Evolutionary conservation across 1,140 invertebrate genomes (phyloP).

Genomic region (Homarus americanus): DNA sequence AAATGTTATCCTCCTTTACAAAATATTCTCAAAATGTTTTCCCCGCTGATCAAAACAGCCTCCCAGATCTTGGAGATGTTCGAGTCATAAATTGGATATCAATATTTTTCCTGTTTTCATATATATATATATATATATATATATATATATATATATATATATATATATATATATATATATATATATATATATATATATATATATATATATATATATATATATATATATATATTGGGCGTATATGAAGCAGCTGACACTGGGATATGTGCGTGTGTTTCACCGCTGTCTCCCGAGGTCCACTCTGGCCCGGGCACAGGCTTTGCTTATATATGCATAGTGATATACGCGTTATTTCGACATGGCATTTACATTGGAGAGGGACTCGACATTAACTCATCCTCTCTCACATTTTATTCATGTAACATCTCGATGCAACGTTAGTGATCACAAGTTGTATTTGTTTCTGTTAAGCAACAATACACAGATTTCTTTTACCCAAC

Average conservation of each 20-base stretch:
- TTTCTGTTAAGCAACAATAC: neutral
- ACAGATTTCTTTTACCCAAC: neutral
- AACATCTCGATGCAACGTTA: neutral
- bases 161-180: conserved; percentile 36
- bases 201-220: conserved; percentile 47
- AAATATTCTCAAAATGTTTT: no score
- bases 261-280: neutral
- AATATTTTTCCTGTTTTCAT: neutral
- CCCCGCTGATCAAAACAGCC: no score
- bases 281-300: neutral
- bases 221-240: conserved; percentile 26
- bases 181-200: conserved; percentile 52
- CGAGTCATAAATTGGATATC: no score
- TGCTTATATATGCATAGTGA: neutral
- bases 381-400: neutral
- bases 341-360: neutral
- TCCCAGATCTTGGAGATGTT: no score
- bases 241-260: neutral
- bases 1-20: no score
- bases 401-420: neutral
- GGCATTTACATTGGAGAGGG: neutral
- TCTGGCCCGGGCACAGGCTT: neutral
- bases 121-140: neutral
- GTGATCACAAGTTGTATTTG: neutral
- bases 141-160: neutral